Conservation (phyloP, 2,888 invertebrate genomes). For the Strigamia transsilvanica region DNA sequence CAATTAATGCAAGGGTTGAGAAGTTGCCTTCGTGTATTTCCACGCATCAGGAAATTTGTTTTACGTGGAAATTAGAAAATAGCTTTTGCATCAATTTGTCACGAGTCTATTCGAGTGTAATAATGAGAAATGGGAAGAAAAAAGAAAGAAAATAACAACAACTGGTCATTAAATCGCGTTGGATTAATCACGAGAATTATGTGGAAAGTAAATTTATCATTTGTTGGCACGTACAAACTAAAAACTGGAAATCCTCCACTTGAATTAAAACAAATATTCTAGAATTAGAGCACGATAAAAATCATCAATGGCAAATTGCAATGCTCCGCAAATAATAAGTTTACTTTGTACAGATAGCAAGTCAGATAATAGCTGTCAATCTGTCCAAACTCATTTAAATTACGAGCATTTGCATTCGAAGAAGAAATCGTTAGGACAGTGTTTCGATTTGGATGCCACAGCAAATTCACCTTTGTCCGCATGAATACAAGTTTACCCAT, state of each 20-base stretch:
- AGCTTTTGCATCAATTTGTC: neutral
- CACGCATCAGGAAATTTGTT: conserved; percentile 28
- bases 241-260: neutral
- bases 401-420: too few relatives aligned
- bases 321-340: neutral
- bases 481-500: too few relatives aligned
- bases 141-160: neutral
- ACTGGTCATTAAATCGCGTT: conserved; percentile 21
- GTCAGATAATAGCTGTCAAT: neutral
- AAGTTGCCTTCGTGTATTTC: neutral
- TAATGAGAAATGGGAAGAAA: neutral
- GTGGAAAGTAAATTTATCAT: neutral
- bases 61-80: neutral
- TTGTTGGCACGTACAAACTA: neutral
- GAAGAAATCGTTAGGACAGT: too few relatives aligned
- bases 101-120: neutral
- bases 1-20: conserved; percentile 24
- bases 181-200: neutral
- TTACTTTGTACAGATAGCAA: neutral
- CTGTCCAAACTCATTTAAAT: neutral
- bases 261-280: neutral
- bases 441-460: too few relatives aligned
- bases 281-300: neutral
- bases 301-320: too few relatives aligned
- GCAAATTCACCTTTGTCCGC: too few relatives aligned